These are phyloP conservation scores for Notodonta ziczac DNA, from an alignment of 2,888 invertebrate genomes.

Conservation along the genomic window DNA sequence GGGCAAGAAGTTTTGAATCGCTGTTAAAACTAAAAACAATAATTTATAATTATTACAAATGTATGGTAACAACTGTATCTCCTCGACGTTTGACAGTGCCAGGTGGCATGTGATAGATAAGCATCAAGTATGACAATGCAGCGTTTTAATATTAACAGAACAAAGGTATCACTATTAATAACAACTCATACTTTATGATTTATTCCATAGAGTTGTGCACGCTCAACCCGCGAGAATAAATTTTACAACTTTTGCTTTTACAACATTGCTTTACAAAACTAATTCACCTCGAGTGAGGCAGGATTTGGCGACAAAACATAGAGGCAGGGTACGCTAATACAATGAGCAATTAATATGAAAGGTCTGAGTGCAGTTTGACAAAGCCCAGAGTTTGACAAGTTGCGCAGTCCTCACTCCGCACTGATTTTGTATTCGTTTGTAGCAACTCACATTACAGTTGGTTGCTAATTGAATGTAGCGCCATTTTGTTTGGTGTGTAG, in stretches of 20 bases:
- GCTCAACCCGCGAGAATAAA: background rate
- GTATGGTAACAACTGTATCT: no score
- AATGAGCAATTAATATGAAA: background rate
- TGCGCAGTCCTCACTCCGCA: constrained; percentile 4
- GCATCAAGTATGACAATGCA: no score
- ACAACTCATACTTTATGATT: background rate
- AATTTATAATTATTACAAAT: no score
- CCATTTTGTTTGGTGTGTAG: background rate
- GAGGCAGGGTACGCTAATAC: background rate
- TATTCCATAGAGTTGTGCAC: background rate
- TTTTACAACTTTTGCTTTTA: background rate
- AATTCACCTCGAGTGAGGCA: background rate
- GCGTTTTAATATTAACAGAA: no score
- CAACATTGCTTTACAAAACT: background rate
- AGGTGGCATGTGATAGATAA: no score
- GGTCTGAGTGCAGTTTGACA: constrained; percentile 7
- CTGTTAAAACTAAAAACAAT: no score
- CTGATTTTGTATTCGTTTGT: constrained; percentile 17
- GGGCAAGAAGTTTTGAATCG: no score
- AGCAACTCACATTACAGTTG: constrained; percentile 27
- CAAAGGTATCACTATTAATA: no score
- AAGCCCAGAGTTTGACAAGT: constrained; percentile 13
- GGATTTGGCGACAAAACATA: background rate
- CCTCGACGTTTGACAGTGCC: no score
- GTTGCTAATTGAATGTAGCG: constrained; percentile 30